These are phyloP conservation scores for Morus bassanus DNA, from an alignment of 2,797 vertebrate genomes.

Conservation along the genomic window DNA sequence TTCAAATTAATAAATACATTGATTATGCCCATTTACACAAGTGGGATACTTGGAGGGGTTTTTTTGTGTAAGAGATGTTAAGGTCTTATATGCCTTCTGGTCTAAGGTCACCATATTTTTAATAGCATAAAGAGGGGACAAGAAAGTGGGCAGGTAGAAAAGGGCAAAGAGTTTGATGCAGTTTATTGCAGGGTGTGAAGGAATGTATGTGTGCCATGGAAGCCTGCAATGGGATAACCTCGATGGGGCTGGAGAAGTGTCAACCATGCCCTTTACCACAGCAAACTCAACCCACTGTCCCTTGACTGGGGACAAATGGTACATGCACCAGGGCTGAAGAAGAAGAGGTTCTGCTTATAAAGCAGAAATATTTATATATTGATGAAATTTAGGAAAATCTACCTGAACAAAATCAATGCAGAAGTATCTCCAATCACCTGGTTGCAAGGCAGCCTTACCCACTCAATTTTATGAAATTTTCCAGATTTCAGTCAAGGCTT, in stretches of 20 bases:
- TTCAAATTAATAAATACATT: not conserved
- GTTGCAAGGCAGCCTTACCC: not conserved
- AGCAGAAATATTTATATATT: not conserved
- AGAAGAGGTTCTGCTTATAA: not conserved
- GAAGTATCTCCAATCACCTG: not conserved
- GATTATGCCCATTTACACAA: not conserved
- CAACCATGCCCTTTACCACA: not conserved
- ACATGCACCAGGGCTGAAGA: not conserved
- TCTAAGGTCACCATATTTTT: not conserved
- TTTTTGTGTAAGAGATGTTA: not conserved
- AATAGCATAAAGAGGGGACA: not conserved
- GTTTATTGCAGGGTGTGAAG: not conserved
- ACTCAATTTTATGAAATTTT: not conserved
- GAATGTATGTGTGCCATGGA: rapidly evolving
- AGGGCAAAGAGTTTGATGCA: not conserved
- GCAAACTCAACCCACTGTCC: not conserved
- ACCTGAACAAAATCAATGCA: not conserved
- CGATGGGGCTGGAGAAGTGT: not conserved
- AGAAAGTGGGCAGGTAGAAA: not conserved
- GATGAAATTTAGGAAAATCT: not conserved
- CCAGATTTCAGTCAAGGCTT: not conserved
- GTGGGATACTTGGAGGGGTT: not conserved
- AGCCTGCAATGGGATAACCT: not conserved
- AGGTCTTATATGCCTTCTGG: not conserved
- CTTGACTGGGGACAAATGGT: not conserved